Evolutionary conservation across 2,113 vertebrate genomes (phyloP), one percentile per base, ranked within the genome.

Genomic region (Burhinus oedicnemus): DNA sequence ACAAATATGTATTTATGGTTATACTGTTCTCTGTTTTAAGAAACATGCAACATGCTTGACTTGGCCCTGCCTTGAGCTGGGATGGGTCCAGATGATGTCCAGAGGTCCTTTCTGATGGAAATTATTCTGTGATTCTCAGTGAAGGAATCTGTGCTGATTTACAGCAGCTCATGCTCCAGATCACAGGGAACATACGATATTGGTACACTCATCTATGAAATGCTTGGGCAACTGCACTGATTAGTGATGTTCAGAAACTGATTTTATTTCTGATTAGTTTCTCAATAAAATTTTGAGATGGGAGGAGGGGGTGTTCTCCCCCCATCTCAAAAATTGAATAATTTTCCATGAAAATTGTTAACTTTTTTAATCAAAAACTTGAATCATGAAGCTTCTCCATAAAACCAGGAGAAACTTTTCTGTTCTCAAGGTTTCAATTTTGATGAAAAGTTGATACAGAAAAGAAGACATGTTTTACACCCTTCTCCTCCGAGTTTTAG

Each of bases 231-330:
- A 15, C 38, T 30, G 23, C 70, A 61, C 26, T 69, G 11, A 15
- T 51, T 49, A 71, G 11, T 62, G 47, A 7, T 45, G 30, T 60
- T 61, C 40, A 71, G 60, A 84, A 84, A 29, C 7, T 8, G 71
- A 66, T 20, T 32, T 89, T 71, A 45, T 60, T 82, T 84, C 51
- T 55, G 51, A 29, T 29, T 8, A 72, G 57, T 26, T 51, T 72
- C 70, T 52, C 32, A 58, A 12, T 45, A 30, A 30, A 32, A 51
- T 36, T 23, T 26, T 47, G 52, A 40, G 26, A 26, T 32, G 12
- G 10, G 4, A 11, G 12, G 2, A 18, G 1, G 3, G 5, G 1
- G 3, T 29, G 9, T 30, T 62, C 26, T 36, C 29, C 7, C 9
- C 29, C 40, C 40, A 25, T 52, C 66, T 64, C 61, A 54, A 71